phyloP scores from a whole-genome alignment of 2,888 invertebrate species.

The Agonum fuliginosum region DNA sequence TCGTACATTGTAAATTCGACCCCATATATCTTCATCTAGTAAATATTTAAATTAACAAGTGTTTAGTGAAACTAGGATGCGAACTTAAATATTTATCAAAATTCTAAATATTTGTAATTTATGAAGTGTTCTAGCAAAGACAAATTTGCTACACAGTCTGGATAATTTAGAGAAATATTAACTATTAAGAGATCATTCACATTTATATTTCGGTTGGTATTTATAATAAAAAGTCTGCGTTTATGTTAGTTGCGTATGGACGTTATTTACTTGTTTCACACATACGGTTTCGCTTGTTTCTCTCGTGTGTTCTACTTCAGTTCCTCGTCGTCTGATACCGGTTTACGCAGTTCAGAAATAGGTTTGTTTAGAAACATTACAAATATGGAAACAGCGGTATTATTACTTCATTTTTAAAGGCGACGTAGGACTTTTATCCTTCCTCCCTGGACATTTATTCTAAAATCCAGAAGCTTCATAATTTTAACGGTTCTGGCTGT shows the following conservation, averaged over 20 bases:
- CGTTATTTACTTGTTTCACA: conserved; percentile 42
- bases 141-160: not conserved
- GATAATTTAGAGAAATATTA: conserved; percentile 9
- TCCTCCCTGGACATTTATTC: not conserved
- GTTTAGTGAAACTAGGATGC: conserved; percentile 20
- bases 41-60: conserved; percentile 38
- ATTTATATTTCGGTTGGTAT: not conserved
- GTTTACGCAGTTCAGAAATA: conserved; percentile 55
- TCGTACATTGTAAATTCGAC: conserved; percentile 1
- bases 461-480: too few relatives aligned
- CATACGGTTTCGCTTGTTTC: conserved; percentile 52
- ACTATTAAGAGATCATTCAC: not conserved
- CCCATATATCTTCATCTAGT: conserved; percentile 11
- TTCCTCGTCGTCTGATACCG: conserved; percentile 52
- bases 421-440: conserved; percentile 10
- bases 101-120: conserved; percentile 31
- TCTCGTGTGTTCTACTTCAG: conserved; percentile 53
- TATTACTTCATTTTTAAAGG: conserved; percentile 23
- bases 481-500: too few relatives aligned
- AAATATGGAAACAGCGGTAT: conserved; percentile 57
- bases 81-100: conserved; percentile 28
- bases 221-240: not conserved
- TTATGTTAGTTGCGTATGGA: too few relatives aligned
- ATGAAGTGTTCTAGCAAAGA: conserved; percentile 12
- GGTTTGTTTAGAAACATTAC: conserved; percentile 58